Evolutionary conservation across 2,888 invertebrate species (phyloP).

Genomic region (Nemotelus nigrinus): DNA sequence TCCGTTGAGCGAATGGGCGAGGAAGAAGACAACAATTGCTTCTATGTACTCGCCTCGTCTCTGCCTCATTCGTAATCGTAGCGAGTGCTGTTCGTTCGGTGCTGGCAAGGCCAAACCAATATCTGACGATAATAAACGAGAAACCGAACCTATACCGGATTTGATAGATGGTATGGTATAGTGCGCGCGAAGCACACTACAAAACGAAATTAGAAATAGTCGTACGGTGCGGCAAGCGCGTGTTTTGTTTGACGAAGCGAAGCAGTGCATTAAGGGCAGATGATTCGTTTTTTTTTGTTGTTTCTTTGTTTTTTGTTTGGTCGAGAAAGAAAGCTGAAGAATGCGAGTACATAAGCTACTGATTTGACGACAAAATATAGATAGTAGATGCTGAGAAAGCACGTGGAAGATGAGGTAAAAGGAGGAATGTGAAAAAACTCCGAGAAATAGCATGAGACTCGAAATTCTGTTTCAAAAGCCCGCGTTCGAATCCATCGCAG

Average conservation of each 20-base stretch:
- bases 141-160: not conserved
- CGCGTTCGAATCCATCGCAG: too few species aligned
- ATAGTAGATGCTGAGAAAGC: too few species aligned
- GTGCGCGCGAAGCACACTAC: conserved; percentile 20
- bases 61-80: not conserved
- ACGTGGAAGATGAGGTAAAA: too few species aligned
- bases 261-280: not conserved
- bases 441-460: too few species aligned
- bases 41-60: not conserved
- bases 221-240: not conserved
- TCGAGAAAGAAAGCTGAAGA: not conserved
- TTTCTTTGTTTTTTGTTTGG: not conserved
- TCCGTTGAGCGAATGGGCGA: not conserved
- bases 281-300: not conserved
- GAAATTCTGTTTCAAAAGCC: too few species aligned
- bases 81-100: not conserved
- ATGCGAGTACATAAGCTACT: too few species aligned
- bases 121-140: too few species aligned
- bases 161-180: conserved; percentile 12
- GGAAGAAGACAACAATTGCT: not conserved
- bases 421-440: too few species aligned
- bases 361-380: too few species aligned
- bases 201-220: conserved; percentile 7
- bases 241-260: not conserved
- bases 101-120: too few species aligned